Conservation (phyloP, 1,140 invertebrate genomes). For the Bombus affinis region DNA sequence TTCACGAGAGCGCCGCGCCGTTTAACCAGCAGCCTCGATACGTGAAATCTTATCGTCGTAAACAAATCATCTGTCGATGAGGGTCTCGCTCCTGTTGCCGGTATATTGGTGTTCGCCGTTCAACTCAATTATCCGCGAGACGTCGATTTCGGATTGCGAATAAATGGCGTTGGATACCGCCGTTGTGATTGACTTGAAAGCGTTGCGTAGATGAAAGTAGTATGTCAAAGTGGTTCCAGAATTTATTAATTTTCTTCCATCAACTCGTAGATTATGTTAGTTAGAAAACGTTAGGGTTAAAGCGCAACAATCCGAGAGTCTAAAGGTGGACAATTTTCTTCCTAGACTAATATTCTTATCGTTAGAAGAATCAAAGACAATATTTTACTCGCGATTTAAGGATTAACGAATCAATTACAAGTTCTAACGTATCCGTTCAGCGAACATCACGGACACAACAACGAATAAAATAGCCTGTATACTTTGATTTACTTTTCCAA, state of each 20-base stretch:
- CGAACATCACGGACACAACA: not conserved
- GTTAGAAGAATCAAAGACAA: too few relatives aligned
- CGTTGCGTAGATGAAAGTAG: not conserved
- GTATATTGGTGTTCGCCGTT: conserved; percentile 46
- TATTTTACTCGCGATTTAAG: too few relatives aligned
- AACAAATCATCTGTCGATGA: conserved; percentile 67
- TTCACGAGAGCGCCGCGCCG: conserved; percentile 12
- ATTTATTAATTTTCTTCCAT: not conserved
- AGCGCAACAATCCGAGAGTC: too few relatives aligned
- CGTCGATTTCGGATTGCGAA: conserved; percentile 9
- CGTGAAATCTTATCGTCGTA: conserved; percentile 67
- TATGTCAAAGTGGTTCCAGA: not conserved
- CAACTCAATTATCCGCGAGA: conserved; percentile 35
- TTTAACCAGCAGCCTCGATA: conserved; percentile 17
- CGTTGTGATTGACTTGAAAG: not conserved
- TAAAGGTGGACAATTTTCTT: too few relatives aligned
- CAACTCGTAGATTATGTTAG: too few relatives aligned
- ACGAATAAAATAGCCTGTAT: too few relatives aligned
- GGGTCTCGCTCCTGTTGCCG: conserved; percentile 42
- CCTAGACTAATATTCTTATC: too few relatives aligned
- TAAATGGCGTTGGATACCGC: not conserved
- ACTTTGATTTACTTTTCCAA: conserved; percentile 1
- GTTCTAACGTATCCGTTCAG: not conserved
- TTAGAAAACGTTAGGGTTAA: too few relatives aligned
- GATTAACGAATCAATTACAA: not conserved